Base-by-base conservation (phyloP, 2,888 invertebrate species). In the Uropetala carovei region DNA sequence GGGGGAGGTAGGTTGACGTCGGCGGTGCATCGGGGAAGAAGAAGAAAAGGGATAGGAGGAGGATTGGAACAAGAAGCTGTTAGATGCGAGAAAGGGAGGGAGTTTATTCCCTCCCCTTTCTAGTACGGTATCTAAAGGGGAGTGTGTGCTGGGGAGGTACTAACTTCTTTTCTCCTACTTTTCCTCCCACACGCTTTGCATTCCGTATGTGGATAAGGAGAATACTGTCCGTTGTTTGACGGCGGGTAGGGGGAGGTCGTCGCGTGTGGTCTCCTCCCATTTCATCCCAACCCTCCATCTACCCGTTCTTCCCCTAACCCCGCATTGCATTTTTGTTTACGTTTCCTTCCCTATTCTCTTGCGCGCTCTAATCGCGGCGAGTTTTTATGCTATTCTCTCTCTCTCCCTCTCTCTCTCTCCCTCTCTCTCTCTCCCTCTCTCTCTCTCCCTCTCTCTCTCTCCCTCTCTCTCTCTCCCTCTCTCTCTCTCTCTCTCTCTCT, bases 201-300 rank as follows among this genome's bases (percentile, higher is more conserved):
- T 86, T 86, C 30, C 30, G 86, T 30, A 9, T 86, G 18, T 11
- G 60, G 22, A 0, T 8, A n/a, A 27, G 30, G 27, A 4, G 83
- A 7, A 43, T n/a, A 57, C 57, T 7, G n/a, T n/a, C 60, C 60
- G 14, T 64, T 22, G 30, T 60, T 64, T 27, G 85, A 85, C 59
- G n/a, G 16, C 60, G 59, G 4, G 22, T 18, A 27, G 60, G 60
- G 27, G 60, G 86, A n/a, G 43, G 13, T n/a, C 30, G n/a, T 16
- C 58, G 86, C 86, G 86, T 86, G 86, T 86, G 86, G 86, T 86
- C 86, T 30, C 30, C 56, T 8, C 18, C 56, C 18, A 57, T 9
- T 18, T 83, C 8, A 10, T 43, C 57, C 57, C 83, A 16, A n/a
- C 18, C 57, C 83, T 56, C 16, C 13, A 4, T 27, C n/a, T n/a